Percentiles rank a stretch among this genome's conserved stretches.
phyloP scores from a whole-genome alignment of 2,113 vertebrate species.

The Gila orcuttii region DNA sequence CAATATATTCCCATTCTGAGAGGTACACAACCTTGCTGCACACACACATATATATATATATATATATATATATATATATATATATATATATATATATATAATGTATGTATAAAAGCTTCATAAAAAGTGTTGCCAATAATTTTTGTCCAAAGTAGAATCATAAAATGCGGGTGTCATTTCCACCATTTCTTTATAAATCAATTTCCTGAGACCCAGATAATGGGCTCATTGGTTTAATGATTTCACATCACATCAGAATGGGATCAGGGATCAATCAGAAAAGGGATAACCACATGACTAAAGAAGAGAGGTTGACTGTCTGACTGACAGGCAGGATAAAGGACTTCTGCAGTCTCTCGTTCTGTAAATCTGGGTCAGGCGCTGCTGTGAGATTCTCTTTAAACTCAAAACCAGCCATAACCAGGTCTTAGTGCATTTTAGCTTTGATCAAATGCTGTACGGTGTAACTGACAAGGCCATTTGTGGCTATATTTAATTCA shows the following conservation, averaged over 20 bases:
- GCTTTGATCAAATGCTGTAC: conserved; percentile 8
- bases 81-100: too few species aligned
- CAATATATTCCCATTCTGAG: neutral
- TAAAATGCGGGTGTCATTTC: neutral
- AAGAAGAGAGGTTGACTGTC: conserved; percentile 21
- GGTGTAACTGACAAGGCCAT: conserved; percentile 9
- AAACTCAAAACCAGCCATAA: conserved; percentile 32
- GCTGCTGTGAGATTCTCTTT: conserved; percentile 38
- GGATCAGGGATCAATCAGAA: neutral
- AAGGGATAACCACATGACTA: neutral
- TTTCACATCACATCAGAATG: neutral
- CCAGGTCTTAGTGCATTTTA: conserved; percentile 20
- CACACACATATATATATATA: neutral
- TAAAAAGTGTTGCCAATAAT: neutral
- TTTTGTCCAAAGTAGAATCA: neutral
- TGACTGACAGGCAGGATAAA: conserved; percentile 19
- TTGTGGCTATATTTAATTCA: conserved; percentile 25
- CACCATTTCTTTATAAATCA: neutral
- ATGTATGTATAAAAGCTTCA: neutral
- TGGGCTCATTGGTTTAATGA: conserved; percentile 10
- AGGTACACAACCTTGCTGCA: neutral
- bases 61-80: too few species aligned
- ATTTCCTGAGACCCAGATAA: conserved; percentile 20
- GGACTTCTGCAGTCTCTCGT: neutral
- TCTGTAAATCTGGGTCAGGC: conserved; percentile 15